Conservation (phyloP, 2,113 vertebrate genomes). For the Cottus gobio region DNA sequence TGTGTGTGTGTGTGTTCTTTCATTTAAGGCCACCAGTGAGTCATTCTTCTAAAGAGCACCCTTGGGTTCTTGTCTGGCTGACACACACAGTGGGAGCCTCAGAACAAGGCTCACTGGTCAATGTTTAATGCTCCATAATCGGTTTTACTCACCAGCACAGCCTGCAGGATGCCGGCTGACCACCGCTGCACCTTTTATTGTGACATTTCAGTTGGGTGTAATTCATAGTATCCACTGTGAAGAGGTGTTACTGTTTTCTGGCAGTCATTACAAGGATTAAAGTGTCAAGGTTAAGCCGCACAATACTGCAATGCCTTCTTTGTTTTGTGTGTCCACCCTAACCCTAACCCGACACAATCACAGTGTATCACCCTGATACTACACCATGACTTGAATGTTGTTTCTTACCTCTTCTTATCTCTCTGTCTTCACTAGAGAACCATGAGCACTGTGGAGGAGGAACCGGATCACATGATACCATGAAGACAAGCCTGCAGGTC, state of each 20-base stretch:
- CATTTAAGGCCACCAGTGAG: slow-evolving; percentile 62
- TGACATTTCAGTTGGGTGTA: slow-evolving; percentile 3
- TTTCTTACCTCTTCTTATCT: slow-evolving; percentile 42
- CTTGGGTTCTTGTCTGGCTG: slow-evolving; percentile 38
- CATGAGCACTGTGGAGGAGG: slow-evolving; percentile 98
- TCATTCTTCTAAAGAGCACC: slow-evolving; percentile 53
- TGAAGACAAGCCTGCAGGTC: slow-evolving; percentile 99
- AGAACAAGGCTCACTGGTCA: slow-evolving; percentile 58
- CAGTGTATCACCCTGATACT: slow-evolving; percentile 4
- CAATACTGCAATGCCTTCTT: slow-evolving; percentile 17
- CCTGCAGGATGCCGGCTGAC: slow-evolving; percentile 46
- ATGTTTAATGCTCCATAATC: slow-evolving; percentile 65
- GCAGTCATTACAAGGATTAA: slow-evolving; percentile 43
- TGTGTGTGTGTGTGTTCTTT: slow-evolving; percentile 48
- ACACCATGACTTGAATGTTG: slow-evolving; percentile 24
- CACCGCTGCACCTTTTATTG: slow-evolving; percentile 26
- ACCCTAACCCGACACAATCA: slow-evolving; percentile 16
- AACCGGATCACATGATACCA: slow-evolving; percentile 98
- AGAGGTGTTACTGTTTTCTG: slow-evolving; percentile 15
- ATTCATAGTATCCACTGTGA: slow-evolving; percentile 22
- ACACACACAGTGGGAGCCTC: slow-evolving; percentile 35
- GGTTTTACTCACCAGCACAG: slow-evolving; percentile 55
- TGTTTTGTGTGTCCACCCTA: slow-evolving; percentile 7
- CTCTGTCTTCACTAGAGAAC: slow-evolving; percentile 83
- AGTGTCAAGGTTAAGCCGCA: slow-evolving; percentile 30